Conservation (phyloP, 2,113 vertebrate genomes). For the Romanogobio albipinnatus region DNA sequence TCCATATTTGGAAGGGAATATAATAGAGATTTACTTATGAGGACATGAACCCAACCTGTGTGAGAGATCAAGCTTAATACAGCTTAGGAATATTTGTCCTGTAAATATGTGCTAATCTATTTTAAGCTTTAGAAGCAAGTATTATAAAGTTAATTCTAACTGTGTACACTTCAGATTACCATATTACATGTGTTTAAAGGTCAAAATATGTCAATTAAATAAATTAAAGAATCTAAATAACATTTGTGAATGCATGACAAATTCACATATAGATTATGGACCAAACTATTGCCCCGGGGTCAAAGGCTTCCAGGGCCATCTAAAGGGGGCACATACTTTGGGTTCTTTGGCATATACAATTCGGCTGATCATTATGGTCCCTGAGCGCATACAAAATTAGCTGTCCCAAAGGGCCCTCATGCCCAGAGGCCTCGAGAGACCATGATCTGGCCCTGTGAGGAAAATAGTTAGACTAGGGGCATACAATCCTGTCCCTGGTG, state of each 20-base stretch:
- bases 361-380: neutral
- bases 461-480: neutral
- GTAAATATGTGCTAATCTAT: slow-evolving; percentile 19
- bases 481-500: neutral
- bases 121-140: neutral
- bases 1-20: slow-evolving; percentile 35
- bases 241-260: neutral
- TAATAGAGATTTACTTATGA: slow-evolving; percentile 17
- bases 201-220: neutral
- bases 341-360: neutral
- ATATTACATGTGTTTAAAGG: slow-evolving; percentile 1
- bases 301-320: neutral
- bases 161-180: slow-evolving; percentile 3
- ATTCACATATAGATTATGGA: neutral
- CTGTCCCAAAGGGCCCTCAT: neutral
- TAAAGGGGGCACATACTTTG: neutral
- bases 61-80: neutral
- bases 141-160: neutral
- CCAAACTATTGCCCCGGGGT: neutral
- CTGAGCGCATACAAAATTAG: neutral
- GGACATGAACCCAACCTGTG: slow-evolving; percentile 27
- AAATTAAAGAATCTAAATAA: neutral
- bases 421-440: neutral
- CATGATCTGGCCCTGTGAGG: neutral
- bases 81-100: slow-evolving; percentile 24